Base-by-base conservation (phyloP, 2,888 invertebrate species). In the Tetragnatha montana region DNA sequence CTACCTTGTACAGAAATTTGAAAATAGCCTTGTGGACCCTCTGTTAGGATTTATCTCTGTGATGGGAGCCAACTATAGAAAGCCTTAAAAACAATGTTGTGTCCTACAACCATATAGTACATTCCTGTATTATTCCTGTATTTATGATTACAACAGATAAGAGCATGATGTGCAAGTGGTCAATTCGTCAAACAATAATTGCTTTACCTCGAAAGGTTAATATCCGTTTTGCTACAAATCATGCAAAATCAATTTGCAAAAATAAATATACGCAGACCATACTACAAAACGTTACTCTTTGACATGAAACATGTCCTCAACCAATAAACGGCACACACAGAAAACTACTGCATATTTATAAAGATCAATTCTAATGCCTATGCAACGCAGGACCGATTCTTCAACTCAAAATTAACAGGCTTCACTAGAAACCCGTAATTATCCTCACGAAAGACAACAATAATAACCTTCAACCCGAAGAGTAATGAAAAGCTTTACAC, bases 391-490 rank as follows among this genome's bases (percentile, higher is more conserved):
- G 49, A 83, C 74, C 68, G 49, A 75, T 83, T 83, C 19, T 68
- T 75, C 68, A 83, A 60, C 47, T 14, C 4, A 83, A 83, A 83
- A 75, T 83, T 83, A 83, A 83, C 75, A 60, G 74, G 19, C 68
- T 21, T 83, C 35, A 35, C 68, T 21, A 68, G 22, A 14, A 10
- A 75, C 60, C 60, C 75, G 51, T 75, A 83, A 83, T 83, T 83
- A 83, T 47, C 35, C 14, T 60, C 75, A 75, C 68, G 75, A 22
- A 35, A 1, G 19, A 49, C 12, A 50, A 8, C 19, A 78, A 22
- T 60, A 78, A 78, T 60, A 60, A 60, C 17, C 10, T 17, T 8
- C 51, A 78, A 21, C 6, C 19, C 14, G 22, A n/a, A 60, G 1
- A 60, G 22, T 47, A 49, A 75, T 47, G 47, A 78, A 22, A 68